These are phyloP conservation scores for Eucera pruinosa DNA, from an alignment of 2,888 invertebrate species.

Conservation along the genomic window DNA sequence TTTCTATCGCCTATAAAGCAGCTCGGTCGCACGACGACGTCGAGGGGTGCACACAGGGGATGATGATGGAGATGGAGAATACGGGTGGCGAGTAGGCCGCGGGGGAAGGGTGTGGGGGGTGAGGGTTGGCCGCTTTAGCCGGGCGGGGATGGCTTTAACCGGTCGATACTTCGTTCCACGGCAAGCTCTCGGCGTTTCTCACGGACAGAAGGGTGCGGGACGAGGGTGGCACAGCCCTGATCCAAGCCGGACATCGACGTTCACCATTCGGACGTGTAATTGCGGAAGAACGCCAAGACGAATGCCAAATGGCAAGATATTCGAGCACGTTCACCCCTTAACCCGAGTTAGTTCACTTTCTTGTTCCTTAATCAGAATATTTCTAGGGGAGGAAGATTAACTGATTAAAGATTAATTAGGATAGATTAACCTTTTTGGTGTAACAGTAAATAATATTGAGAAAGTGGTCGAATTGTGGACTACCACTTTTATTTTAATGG, in stretches of 20 bases:
- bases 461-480: no score
- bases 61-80: slow-evolving; percentile 38
- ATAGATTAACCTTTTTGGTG: no score
- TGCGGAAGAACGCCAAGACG: slow-evolving; percentile 9
- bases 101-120: slow-evolving; percentile 42
- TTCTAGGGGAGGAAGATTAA: no score
- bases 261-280: slow-evolving; percentile 24
- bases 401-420: no score
- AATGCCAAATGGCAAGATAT: background rate
- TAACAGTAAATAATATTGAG: no score
- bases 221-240: slow-evolving; percentile 57
- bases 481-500: no score
- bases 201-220: slow-evolving; percentile 29
- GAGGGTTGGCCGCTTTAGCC: slow-evolving; percentile 67
- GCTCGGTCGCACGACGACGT: background rate
- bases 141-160: slow-evolving; percentile 70
- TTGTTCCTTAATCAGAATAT: no score
- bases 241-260: slow-evolving; percentile 44
- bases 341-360: no score
- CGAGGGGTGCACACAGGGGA: slow-evolving; percentile 18
- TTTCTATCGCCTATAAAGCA: slow-evolving; percentile 3
- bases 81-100: slow-evolving; percentile 52
- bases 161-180: slow-evolving; percentile 70
- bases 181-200: slow-evolving; percentile 41
- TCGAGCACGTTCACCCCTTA: background rate